Evolutionary conservation across 2,888 invertebrate genomes (phyloP).

Genomic region (Lasioglossum vierecki): DNA sequence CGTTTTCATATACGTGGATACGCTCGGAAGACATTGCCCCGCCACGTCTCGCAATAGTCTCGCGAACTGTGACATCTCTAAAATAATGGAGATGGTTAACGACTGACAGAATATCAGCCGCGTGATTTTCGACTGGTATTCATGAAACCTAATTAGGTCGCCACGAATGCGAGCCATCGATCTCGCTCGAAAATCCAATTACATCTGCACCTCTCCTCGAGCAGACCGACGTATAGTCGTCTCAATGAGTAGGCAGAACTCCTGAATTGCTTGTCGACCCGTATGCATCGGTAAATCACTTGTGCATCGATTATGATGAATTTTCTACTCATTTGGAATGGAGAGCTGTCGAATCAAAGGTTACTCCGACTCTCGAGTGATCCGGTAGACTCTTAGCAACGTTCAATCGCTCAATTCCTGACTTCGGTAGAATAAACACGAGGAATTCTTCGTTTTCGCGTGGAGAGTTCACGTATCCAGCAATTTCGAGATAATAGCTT

Average conservation of each 20-base stretch:
- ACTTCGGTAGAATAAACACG: neutral
- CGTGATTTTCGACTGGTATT: constrained; percentile 69
- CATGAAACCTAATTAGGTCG: constrained; percentile 76
- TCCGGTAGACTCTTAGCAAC: neutral
- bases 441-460: neutral
- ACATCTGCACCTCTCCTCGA: constrained; percentile 59
- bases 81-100: constrained; percentile 44
- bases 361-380: neutral
- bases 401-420: neutral
- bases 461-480: too few species aligned
- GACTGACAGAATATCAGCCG: constrained; percentile 55
- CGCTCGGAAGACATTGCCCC: neutral
- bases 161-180: constrained; percentile 65
- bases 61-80: constrained; percentile 33
- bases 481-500: too few species aligned
- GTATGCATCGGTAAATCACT: constrained; percentile 58
- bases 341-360: constrained; percentile 3
- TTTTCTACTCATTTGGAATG: constrained; percentile 14
- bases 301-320: constrained; percentile 33
- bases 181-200: constrained; percentile 69
- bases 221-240: constrained; percentile 46
- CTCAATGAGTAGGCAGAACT: constrained; percentile 62
- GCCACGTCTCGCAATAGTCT: constrained; percentile 15
- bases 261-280: constrained; percentile 56
- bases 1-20: neutral